phyloP scores from a whole-genome alignment of 2,888 invertebrate species.

The Oligia fasciuncula region DNA sequence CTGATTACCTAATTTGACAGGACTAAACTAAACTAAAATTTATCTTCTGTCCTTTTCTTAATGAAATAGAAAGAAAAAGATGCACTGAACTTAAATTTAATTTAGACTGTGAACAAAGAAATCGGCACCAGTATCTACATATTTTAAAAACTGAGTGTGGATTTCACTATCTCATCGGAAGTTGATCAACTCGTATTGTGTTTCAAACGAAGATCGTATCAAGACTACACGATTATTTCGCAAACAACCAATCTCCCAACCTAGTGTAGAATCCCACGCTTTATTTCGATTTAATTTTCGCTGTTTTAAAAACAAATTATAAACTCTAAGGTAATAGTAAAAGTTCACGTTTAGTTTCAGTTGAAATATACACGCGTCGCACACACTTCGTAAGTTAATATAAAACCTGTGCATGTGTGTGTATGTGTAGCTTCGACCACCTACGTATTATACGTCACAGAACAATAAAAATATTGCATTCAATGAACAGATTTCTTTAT shows the following conservation, averaged over 20 bases:
- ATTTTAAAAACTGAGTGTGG: neutral
- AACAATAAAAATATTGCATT: constrained; percentile 59
- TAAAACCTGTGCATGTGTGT: constrained; percentile 46
- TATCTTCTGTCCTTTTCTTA: no score
- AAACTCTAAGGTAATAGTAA: constrained; percentile 60
- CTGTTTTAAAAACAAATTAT: constrained; percentile 66
- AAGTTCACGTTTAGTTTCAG: constrained; percentile 71
- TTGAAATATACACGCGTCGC: constrained; percentile 74
- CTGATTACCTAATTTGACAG: no score
- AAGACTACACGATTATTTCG: constrained; percentile 14
- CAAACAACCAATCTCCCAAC: constrained; percentile 28
- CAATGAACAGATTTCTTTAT: neutral
- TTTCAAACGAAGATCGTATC: constrained; percentile 30
- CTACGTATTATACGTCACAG: constrained; percentile 65
- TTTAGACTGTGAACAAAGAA: neutral
- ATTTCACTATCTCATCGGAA: constrained; percentile 27
- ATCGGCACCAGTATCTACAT: no score
- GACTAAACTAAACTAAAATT: no score
- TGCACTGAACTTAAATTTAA: no score
- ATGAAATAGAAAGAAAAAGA: no score
- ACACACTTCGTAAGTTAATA: constrained; percentile 40
- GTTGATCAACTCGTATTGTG: constrained; percentile 22
- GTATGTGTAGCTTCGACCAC: constrained; percentile 56
- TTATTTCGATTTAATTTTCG: constrained; percentile 62
- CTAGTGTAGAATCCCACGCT: constrained; percentile 45